Evolutionary conservation across 2,113 vertebrate species (phyloP).

Genomic region (Aptenodytes patagonicus): DNA sequence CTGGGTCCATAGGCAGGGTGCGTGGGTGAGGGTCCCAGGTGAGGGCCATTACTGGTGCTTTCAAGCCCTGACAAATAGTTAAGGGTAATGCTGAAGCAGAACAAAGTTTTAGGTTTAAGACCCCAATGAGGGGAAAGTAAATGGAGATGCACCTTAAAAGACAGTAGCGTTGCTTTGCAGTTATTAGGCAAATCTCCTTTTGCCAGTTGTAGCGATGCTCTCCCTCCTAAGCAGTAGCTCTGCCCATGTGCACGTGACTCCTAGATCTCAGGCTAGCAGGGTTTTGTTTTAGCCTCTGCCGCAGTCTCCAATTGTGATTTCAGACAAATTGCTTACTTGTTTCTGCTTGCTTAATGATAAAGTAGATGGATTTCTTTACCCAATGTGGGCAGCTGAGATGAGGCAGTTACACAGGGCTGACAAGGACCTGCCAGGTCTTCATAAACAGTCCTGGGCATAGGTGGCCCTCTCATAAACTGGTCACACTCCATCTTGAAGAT

Average conservation of each 20-base stretch:
- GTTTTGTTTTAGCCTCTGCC: not conserved
- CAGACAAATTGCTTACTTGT: not conserved
- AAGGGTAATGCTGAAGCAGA: not conserved
- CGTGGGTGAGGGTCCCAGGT: not conserved
- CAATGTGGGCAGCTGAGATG: not conserved
- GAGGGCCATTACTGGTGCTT: not conserved
- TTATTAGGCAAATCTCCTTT: not conserved
- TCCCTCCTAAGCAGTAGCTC: not conserved
- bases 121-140: not conserved
- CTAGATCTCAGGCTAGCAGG: not conserved
- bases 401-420: not conserved
- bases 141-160: not conserved
- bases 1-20: not conserved
- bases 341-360: not conserved
- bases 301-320: not conserved
- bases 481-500: not conserved
- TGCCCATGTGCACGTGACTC: not conserved
- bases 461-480: not conserved
- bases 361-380: not conserved
- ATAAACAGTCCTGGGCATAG: not conserved
- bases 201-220: not conserved
- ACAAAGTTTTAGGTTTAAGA: not conserved
- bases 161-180: not conserved
- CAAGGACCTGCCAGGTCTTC: not conserved
- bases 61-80: not conserved